Evolutionary conservation across 2,797 vertebrate species (phyloP).

Genomic region (Taenioides sp.): DNA sequence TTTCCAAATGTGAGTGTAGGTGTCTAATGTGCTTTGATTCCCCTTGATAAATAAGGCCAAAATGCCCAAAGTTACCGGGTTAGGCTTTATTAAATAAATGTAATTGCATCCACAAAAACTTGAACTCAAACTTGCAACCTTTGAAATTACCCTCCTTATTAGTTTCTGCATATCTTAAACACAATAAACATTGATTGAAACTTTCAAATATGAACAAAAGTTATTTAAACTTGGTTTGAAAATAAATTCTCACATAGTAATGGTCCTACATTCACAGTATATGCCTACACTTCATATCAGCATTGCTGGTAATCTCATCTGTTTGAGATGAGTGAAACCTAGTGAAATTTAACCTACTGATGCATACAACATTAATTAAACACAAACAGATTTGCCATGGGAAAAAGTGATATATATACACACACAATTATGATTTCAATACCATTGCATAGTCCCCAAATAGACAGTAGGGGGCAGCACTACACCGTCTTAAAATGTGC

Average conservation of each 20-base stretch:
- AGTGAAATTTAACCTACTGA: constrained; percentile 28
- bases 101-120: constrained; percentile 1
- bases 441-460: constrained; percentile 11
- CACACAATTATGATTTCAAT: not conserved
- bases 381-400: constrained; percentile 25
- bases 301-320: not conserved
- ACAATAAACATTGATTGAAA: not conserved
- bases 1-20: not conserved
- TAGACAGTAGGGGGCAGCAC: constrained; percentile 71
- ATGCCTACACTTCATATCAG: constrained; percentile 1
- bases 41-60: constrained; percentile 19
- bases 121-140: not conserved
- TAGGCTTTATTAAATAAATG: constrained; percentile 1
- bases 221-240: not conserved
- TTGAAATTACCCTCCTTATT: not conserved
- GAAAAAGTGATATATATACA: constrained; percentile 41
- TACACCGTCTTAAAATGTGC: constrained; percentile 12
- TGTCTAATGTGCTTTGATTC: not conserved
- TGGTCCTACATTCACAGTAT: constrained; percentile 7
- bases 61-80: constrained; percentile 13
- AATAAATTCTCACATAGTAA: not conserved
- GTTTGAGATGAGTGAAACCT: constrained; percentile 17
- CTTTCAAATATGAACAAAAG: not conserved
- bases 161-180: not conserved
- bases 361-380: constrained; percentile 27